These are phyloP conservation scores for Odontamblyopus lacepedii DNA, from an alignment of 2,797 vertebrate species.

Conservation along the genomic window DNA sequence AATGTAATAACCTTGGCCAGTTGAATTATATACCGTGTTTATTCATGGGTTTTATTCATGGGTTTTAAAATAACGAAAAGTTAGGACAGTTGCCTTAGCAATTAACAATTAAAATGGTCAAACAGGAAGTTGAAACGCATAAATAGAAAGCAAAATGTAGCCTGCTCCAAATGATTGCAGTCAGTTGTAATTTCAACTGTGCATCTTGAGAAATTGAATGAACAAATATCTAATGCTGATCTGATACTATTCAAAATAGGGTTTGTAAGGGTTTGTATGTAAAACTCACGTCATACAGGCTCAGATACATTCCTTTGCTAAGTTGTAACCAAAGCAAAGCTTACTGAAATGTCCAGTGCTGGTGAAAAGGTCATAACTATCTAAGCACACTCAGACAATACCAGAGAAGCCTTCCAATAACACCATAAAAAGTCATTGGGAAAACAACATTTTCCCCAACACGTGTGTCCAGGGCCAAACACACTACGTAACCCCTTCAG, in stretches of 20 bases:
- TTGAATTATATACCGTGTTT: too few species aligned
- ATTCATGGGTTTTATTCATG: too few species aligned
- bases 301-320: neutral
- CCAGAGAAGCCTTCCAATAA: neutral
- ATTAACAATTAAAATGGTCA: too few species aligned
- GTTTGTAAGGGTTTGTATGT: neutral
- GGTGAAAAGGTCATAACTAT: neutral
- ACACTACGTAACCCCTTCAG: neutral
- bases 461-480: neutral
- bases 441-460: conserved; percentile 1
- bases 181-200: neutral
- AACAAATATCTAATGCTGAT: neutral
- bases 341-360: neutral
- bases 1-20: too few species aligned
- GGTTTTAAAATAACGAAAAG: too few species aligned
- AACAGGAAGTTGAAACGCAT: too few species aligned
- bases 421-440: neutral
- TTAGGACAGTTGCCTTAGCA: too few species aligned
- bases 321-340: neutral
- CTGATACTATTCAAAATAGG: neutral
- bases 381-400: neutral
- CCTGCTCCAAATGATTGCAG: too few species aligned
- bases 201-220: too few species aligned
- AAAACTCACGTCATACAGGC: neutral
- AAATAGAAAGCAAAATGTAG: too few species aligned